Base-by-base conservation (phyloP, 2,113 vertebrate species). In the Gnathonemus longibarbis region DNA sequence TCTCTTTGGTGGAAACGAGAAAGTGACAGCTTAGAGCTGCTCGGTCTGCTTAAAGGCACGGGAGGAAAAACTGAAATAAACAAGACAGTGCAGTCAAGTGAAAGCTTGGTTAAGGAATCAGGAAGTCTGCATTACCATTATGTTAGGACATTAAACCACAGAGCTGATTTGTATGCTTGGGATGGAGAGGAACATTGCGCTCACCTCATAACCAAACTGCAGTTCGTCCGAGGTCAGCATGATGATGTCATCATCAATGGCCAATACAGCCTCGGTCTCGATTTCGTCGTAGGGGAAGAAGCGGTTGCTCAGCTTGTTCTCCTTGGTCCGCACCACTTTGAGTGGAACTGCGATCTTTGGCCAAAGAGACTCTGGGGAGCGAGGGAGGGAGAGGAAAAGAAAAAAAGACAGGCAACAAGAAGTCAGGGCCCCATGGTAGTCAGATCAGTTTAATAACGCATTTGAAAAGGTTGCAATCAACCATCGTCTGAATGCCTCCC, bases 261-360 rank as follows among this genome's bases (percentile, higher is more conserved):
- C 98, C 84, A 99, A 93, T 49, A 99, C 98, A 0, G 98, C 98
- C 92, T 99, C 98, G 0, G 98, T 99, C 95, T 99, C 97, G 1
- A 99, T 99, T 91, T 99, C 98, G 52, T 99, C 97, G 0, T 99
- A 99, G 0, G 98, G 98, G 93, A 98, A 99, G 96, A 99, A 99
- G n/a, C 98, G 98, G 92, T 99, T 99, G 90, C 98, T 99, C 49
- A 99, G 94, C 91, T 99, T 99, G 94, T 99, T 99, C 93, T 99
- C 98, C 88, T 97, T 97, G 2, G 98, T 99, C 89, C 97, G 96
- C 56, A 99, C 97, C 0, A 99, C 98, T 93, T 99, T 99, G 62
- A 99, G 93, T 0, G 98, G 98, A 89, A 99, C 98, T 0, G 97
- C 95, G 83, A 99, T 97, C 94, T 98, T 99, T n/a, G 98, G 98